phyloP scores from a whole-genome alignment of 2,113 vertebrate species.

The Scytalopus superciliaris region DNA sequence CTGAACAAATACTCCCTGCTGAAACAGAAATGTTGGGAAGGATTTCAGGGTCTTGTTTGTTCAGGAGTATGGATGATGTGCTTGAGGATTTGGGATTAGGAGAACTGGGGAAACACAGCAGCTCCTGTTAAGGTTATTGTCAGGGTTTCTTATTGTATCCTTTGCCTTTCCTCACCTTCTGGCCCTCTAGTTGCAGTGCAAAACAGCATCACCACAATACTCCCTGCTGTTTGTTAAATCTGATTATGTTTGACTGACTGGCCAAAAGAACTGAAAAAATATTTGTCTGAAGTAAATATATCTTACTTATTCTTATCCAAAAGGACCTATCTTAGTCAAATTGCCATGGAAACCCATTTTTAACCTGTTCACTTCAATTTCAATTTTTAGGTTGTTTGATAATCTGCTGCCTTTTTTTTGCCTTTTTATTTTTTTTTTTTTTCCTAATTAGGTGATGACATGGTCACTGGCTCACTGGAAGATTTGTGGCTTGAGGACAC shows the following conservation, averaged over 20 bases:
- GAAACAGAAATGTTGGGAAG: not conserved
- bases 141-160: not conserved
- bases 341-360: not conserved
- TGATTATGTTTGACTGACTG: not conserved
- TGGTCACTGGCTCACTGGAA: not conserved
- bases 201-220: not conserved
- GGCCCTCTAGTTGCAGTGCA: not conserved
- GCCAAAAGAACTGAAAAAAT: not conserved
- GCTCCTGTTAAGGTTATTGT: not conserved
- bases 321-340: not conserved
- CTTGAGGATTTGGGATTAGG: not conserved
- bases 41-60: not conserved
- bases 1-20: not conserved
- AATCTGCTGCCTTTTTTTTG: not conserved
- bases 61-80: not conserved
- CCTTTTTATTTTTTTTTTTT: too few species aligned
- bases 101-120: not conserved
- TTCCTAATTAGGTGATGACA: not conserved
- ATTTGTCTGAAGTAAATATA: not conserved
- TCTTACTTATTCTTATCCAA: not conserved
- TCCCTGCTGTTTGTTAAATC: not conserved
- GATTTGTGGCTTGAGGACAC: not conserved
- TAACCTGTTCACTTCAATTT: not conserved
- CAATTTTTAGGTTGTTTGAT: not conserved
- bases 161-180: not conserved